Base-by-base conservation (phyloP, 2,113 vertebrate genomes). In the Peucedramus taeniatus region DNA sequence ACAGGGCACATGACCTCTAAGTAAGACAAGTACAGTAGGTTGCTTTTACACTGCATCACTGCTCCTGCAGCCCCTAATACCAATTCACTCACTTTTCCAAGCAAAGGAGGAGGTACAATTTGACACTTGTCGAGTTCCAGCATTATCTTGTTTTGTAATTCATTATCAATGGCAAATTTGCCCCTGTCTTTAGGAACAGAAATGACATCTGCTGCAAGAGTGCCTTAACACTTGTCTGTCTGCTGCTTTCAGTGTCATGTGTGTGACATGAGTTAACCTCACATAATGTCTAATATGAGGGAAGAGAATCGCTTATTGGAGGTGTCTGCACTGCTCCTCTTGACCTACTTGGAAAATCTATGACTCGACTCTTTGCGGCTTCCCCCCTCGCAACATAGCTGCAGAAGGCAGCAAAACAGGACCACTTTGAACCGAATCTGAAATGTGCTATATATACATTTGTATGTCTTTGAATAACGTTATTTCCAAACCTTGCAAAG, bases 261-360 rank as follows among this genome's bases (percentile, higher is more conserved):
- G 94, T 94, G 96, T 97, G 97, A 97, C 97, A 98, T 83, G 83
- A 89, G 94, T 94, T 97, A 96, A 97, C 95, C 96, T 97, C 90
- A 90, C 87, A 72, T 75, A 93, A 96, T 96, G 93, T 84, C 82
- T 64, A 95, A 96, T 19, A 59, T 13, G 51, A 89, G 64, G 89
- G 90, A 89, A 86, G 94, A 93, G 79, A 94, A 90, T 61, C 26
- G 71, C 59, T 94, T 66, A 4, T 82, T n/a, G 45, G 71, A 91
- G 92, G 90, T 96, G 89, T 72, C 93, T 60, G 11, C 0, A 19
- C 89, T 80, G 86, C 79, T 97, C 80, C 90, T 97, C 96, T 96
- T 95, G 94, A 97, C 96, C 97, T 97, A 97, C 93, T 97, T 97
- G 94, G 92, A 97, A 97, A 97, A 94, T n/a, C 84, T 83, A 74